A percentile compares a stretch with the other conserved stretches of the same genome.
These are phyloP conservation scores for Brachyrhaphis roseni DNA, from an alignment of 2,797 vertebrate genomes.

Conservation along the genomic window DNA sequence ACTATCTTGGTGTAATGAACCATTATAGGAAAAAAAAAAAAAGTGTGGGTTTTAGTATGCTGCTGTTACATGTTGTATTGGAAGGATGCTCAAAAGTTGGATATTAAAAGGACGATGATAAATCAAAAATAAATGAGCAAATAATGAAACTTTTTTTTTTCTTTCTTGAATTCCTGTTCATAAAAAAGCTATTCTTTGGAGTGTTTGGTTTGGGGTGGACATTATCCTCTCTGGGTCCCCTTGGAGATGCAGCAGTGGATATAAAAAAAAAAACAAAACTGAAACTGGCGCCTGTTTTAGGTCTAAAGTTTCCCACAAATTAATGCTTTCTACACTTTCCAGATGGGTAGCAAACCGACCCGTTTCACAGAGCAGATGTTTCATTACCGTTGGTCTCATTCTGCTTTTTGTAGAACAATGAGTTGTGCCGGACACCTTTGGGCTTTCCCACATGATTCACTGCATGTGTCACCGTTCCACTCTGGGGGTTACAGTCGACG, in stretches of 20 bases:
- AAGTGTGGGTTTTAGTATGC: not conserved
- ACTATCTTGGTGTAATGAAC: not conserved
- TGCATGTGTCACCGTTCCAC: conserved; percentile 73
- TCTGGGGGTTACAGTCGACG: conserved; percentile 57
- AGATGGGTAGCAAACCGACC: not conserved
- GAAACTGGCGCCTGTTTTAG: not conserved
- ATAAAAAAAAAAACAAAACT: not conserved
- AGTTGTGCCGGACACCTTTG: conserved; percentile 62
- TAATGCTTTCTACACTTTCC: not conserved
- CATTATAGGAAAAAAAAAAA: not conserved
- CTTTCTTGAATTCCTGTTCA: not conserved
- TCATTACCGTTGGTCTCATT: conserved; percentile 16
- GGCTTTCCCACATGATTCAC: conserved; percentile 81
- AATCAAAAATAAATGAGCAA: not conserved
- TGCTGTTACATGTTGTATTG: not conserved
- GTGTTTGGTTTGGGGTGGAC: not conserved
- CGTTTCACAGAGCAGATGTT: not conserved
- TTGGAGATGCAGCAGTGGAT: not conserved
- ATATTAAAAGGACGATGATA: not conserved
- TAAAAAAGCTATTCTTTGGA: not conserved
- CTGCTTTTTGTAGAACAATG: conserved; percentile 48
- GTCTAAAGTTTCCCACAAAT: not conserved
- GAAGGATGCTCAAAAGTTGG: not conserved
- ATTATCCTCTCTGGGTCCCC: not conserved
- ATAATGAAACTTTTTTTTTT: not conserved